Base-by-base conservation (phyloP, 1,140 invertebrate species). In the Elymnias hypermnestra region DNA sequence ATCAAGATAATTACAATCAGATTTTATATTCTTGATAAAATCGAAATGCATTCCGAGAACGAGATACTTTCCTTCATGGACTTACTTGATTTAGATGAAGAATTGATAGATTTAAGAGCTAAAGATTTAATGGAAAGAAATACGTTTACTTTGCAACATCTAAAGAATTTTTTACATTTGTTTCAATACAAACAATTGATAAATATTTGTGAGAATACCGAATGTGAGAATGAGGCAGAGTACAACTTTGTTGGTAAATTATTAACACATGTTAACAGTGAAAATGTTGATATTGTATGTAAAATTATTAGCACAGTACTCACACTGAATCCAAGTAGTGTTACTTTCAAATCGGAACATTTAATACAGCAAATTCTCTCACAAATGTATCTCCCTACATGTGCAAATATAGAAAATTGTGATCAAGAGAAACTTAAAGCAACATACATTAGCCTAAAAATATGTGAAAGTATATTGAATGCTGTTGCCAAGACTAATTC, bases 121-220 rank as follows among this genome's bases (percentile, higher is more conserved):
- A 60, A 58, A 48, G 53, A 52, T 46, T 53, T 84, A 21, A 79
- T 79, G 67, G 23, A 33, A 18, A 59, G 50, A 42, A 62, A 23
- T 33, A 60, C 42, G 15, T 60, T 68, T 41, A 64, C 63, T 3
- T 51, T 53, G 37, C 58, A 64, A 41, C 68, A 82, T 39, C 48
- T 82, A 25, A 50, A 28, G 26, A 71, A 64, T 49, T 67, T 57
- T 1, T 45, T 72, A 12, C 56, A 67, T 39, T 49, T 82, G 23
- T 42, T 84, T 9, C 48, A 69, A 40, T 84, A 84, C 36, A 84
- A 84, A 65, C 51, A 69, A 19, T 36, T 81, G n/a, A 64, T 84
- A 8, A 84, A 81, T 44, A 39, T 52, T 8, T 62, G 69, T 42
- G 81, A 82, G 49, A 41, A 57, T 10, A 51, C 51, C 6, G 75